Conservation (phyloP, 2,113 vertebrate genomes). For the Neopipo cinnamomea region DNA sequence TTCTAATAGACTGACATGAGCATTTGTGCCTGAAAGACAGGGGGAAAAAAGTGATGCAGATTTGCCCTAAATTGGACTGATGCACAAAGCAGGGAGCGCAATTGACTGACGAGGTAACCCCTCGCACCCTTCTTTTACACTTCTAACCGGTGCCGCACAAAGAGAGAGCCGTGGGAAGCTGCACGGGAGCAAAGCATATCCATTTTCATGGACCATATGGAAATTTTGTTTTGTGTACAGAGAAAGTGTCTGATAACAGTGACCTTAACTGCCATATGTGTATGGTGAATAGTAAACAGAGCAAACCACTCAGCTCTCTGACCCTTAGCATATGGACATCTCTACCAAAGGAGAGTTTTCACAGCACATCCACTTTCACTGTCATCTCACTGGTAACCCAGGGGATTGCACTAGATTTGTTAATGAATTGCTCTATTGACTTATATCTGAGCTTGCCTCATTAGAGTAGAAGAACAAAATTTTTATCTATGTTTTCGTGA, state of each 20-base stretch:
- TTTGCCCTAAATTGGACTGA: slow-evolving; percentile 82
- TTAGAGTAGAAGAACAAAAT: slow-evolving; percentile 91
- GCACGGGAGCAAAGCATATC: slow-evolving; percentile 80
- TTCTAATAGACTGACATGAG: slow-evolving; percentile 93
- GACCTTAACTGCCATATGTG: slow-evolving; percentile 93
- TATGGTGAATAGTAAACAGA: slow-evolving; percentile 91
- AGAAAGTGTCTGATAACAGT: slow-evolving; percentile 89
- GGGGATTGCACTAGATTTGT: slow-evolving; percentile 97
- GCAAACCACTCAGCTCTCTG: slow-evolving; percentile 88
- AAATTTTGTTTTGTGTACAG: slow-evolving; percentile 95
- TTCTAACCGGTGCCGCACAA: slow-evolving; percentile 78
- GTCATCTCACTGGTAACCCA: slow-evolving; percentile 83
- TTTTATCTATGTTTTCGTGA: slow-evolving; percentile 79
- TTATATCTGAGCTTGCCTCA: slow-evolving; percentile 94
- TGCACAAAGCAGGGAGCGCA: slow-evolving; percentile 76
- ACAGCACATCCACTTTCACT: slow-evolving; percentile 79
- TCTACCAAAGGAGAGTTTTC: slow-evolving; percentile 89
- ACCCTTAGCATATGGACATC: slow-evolving; percentile 96
- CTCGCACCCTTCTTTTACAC: slow-evolving; percentile 73
- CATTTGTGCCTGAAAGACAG: slow-evolving; percentile 84
- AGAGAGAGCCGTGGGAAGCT: slow-evolving; percentile 90
- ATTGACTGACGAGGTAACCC: slow-evolving; percentile 77
- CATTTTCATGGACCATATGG: slow-evolving; percentile 98
- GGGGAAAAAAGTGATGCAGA: slow-evolving; percentile 74
- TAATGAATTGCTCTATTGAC: slow-evolving; percentile 99